Base-by-base conservation (phyloP, 2,888 invertebrate genomes). In the Orthosia incerta region DNA sequence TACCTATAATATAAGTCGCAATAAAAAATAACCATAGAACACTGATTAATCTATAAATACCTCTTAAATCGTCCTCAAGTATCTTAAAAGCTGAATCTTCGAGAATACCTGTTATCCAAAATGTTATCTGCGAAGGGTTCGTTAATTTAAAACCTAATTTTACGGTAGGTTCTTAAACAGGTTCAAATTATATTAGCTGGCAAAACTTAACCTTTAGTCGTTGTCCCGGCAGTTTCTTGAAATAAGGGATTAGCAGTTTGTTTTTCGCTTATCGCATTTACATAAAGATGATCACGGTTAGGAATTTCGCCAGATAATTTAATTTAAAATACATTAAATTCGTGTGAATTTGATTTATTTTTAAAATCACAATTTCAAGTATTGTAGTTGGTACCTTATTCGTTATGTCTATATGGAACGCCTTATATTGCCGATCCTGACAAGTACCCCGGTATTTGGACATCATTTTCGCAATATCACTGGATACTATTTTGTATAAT, bases 61-160 rank as follows among this genome's bases (percentile, higher is more conserved):
- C 96, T 89, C 82, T 87, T 57, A 94, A 87, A 66, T 94, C 92
- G 74, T 95, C 94, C 84, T 94, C 90, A 74, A 95, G 83, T 46
- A 93, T 80, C 75, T 89, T 94, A 31, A 87, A 82, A 11, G 87
- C 78, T 7, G 93, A 79, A 59, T 95, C 94, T 55, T 93, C 90
- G 16, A 96, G 84, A 73, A 96, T 90, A 59, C 84, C 86, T 57
- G 88, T 81, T 62, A 95, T 92, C 96, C 96, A 96, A 61, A 93
- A 70, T 66, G 95, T 89, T 56, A 95, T 85, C 95, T 95, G 68
- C 20, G 20, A 71, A 82, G 15, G 23, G n/a, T 3, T 26, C 31
- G n/a, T 61, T 26, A 55, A 46, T 73, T 39, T 55, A 53, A n/a
- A 50, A 50, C 48, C 16, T 50, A 50, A 4, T 50, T 50, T 39